phyloP scores from a whole-genome alignment of 2,797 vertebrate genomes.

The Siniperca obscura region DNA sequence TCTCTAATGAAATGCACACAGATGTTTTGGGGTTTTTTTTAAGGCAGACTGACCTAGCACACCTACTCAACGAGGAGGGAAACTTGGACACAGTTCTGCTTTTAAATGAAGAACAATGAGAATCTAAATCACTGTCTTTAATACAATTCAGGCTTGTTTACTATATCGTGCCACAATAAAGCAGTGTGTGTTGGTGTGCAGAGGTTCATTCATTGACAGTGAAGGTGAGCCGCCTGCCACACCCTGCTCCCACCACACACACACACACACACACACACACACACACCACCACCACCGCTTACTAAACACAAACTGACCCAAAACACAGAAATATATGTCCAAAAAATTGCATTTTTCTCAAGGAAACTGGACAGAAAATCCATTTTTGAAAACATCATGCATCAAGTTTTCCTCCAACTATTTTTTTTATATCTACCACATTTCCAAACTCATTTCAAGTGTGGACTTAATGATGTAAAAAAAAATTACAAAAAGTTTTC shows the following conservation, averaged over 20 bases:
- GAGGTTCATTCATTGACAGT: slow-evolving; percentile 72
- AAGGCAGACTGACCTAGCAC: background rate
- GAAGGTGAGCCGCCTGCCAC: slow-evolving; percentile 74
- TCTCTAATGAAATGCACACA: background rate
- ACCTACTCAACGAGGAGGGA: background rate
- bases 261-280: slow-evolving; percentile 28
- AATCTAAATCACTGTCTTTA: background rate
- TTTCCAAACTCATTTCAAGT: background rate
- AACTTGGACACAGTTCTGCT: background rate
- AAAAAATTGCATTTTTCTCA: background rate
- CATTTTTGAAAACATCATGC: background rate
- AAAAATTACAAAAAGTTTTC: background rate
- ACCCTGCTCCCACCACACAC: slow-evolving; percentile 64
- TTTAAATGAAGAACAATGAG: slow-evolving; percentile 2
- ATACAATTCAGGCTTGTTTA: background rate
- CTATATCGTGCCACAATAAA: background rate
- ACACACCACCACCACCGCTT: background rate
- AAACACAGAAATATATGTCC: background rate
- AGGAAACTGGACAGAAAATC: background rate
- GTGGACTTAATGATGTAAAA: background rate
- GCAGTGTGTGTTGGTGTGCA: background rate
- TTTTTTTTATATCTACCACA: background rate
- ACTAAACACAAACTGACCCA: slow-evolving; percentile 3
- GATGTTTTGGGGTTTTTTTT: background rate
- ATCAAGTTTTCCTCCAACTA: background rate